These are phyloP conservation scores for Cercopithecus hamlyni DNA, from an alignment of 2,797 vertebrate genomes.

Conservation along the genomic window DNA sequence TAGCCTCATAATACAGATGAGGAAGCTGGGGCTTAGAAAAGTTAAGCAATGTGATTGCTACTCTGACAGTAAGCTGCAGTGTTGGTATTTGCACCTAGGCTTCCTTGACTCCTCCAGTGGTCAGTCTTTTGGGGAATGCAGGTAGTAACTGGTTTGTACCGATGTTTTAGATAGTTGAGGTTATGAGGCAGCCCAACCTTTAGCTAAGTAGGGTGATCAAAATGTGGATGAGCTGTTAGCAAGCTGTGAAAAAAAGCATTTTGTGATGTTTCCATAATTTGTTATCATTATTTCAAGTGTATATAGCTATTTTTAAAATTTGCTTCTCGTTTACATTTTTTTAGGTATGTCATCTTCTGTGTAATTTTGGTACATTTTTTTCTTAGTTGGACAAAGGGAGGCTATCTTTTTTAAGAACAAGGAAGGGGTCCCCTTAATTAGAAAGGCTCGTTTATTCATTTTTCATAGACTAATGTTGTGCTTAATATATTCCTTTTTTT, in stretches of 20 bases:
- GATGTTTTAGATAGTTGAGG: not conserved
- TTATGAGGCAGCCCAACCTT: not conserved
- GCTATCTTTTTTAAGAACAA: conserved; percentile 9
- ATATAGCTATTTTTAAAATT: not conserved
- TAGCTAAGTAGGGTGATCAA: not conserved
- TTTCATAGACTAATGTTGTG: not conserved
- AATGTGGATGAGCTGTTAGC: not conserved
- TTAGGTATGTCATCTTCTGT: not conserved
- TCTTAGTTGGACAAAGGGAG: not conserved
- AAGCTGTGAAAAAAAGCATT: not conserved
- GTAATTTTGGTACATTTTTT: not conserved
- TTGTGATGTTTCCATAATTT: not conserved
- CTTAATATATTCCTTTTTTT: not conserved
- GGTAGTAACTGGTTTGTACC: not conserved
- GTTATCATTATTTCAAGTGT: not conserved
- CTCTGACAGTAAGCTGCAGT: not conserved
- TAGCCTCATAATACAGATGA: not conserved
- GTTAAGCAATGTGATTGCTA: not conserved
- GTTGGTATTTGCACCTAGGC: not conserved
- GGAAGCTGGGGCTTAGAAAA: not conserved
- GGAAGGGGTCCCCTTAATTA: not conserved
- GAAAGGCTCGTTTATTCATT: not conserved
- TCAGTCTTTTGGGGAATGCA: not conserved
- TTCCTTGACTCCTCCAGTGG: not conserved
- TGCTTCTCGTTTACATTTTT: not conserved